Percentiles rank a stretch among this genome's conserved stretches.
Evolutionary conservation across 2,797 vertebrate species (phyloP).

Genomic region (Synanceia verrucosa): DNA sequence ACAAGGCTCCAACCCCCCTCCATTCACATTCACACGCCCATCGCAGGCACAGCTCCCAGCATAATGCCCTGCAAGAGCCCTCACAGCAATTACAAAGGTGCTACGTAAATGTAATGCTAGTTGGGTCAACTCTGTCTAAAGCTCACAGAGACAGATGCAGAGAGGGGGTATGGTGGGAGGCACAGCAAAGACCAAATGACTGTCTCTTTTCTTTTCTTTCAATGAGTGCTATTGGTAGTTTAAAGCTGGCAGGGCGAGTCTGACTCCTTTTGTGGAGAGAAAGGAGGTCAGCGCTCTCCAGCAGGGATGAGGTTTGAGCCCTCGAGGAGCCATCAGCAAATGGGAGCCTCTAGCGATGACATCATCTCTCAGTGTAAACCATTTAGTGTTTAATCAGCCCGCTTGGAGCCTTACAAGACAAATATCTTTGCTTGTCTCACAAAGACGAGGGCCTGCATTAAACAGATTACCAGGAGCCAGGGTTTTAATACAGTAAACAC

Average conservation of each 20-base stretch:
- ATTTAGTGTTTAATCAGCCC: conserved; percentile 72
- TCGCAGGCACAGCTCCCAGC: conserved; percentile 48
- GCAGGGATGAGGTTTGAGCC: conserved; percentile 54
- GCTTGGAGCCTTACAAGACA: conserved; percentile 53
- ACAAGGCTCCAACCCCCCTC: conserved; percentile 64
- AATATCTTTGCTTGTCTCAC: conserved; percentile 52
- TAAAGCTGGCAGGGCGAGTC: conserved; percentile 52
- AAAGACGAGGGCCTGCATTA: conserved; percentile 38
- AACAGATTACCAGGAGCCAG: conserved; percentile 19
- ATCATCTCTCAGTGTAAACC: conserved; percentile 72
- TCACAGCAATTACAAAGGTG: conserved; percentile 66
- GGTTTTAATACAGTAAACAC: conserved; percentile 5
- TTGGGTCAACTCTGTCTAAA: conserved; percentile 62
- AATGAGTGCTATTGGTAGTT: conserved; percentile 40
- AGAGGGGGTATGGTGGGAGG: conserved; percentile 11
- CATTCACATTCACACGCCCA: conserved; percentile 66
- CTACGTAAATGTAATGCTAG: conserved; percentile 60
- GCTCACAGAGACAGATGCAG: conserved; percentile 44
- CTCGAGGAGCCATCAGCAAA: conserved; percentile 68
- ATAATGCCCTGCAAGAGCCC: conserved; percentile 65
- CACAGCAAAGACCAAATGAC: conserved; percentile 49
- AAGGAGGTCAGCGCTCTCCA: conserved; percentile 69
- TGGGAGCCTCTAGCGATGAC: conserved; percentile 62
- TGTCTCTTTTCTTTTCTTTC: conserved; percentile 63
- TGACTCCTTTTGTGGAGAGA: conserved; percentile 62